phyloP scores from a whole-genome alignment of 2,888 invertebrate genomes.

The Andricus curvator region DNA sequence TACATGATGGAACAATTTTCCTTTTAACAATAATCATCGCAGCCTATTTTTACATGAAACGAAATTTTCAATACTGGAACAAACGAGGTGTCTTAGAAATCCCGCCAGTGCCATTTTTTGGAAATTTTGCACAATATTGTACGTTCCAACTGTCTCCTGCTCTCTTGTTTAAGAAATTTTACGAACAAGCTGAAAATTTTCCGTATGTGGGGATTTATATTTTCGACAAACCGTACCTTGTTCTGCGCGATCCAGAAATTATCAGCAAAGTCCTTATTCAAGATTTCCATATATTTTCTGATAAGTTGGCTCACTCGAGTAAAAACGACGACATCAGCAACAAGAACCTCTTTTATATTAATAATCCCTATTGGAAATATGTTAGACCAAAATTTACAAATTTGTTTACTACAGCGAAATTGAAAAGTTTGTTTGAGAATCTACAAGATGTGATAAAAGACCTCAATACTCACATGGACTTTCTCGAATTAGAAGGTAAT shows the following conservation, averaged over 20 bases:
- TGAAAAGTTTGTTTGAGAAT: slow-evolving; percentile 7
- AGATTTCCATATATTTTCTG: slow-evolving; percentile 78
- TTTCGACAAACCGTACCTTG: slow-evolving; percentile 77
- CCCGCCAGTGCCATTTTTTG: no score
- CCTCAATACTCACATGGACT: not conserved
- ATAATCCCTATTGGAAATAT: slow-evolving; percentile 79
- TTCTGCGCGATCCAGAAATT: slow-evolving; percentile 77
- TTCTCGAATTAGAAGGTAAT: not conserved
- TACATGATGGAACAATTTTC: no score
- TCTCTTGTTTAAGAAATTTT: slow-evolving; percentile 14
- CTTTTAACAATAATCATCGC: no score
- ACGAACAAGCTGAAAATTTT: slow-evolving; percentile 46
- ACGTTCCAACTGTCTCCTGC: no score
- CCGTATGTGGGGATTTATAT: slow-evolving; percentile 78
- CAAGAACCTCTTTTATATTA: slow-evolving; percentile 76
- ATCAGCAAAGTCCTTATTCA: slow-evolving; percentile 78
- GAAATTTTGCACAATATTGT: no score
- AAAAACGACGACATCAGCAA: slow-evolving; percentile 74
- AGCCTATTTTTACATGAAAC: no score
- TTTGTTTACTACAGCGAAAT: slow-evolving; percentile 1
- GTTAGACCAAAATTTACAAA: slow-evolving; percentile 73
- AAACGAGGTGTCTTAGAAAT: no score
- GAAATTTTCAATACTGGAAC: no score
- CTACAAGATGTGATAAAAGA: not conserved
- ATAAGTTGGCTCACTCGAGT: slow-evolving; percentile 76